Evolutionary conservation across 2,797 vertebrate genomes (phyloP).

Genomic region (Mus spretus): DNA sequence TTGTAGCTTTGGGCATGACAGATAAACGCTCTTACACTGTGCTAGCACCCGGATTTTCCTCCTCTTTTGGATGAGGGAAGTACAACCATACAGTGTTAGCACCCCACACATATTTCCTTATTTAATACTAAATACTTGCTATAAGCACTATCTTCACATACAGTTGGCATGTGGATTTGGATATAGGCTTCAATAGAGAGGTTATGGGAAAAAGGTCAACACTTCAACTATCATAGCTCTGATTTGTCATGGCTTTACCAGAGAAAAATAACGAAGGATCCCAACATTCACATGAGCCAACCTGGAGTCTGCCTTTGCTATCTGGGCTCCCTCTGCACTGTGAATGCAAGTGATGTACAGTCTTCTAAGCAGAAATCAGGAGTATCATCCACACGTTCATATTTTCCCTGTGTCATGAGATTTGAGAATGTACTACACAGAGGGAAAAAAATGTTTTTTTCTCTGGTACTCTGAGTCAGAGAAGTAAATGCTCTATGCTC

Average conservation of each 20-base stretch:
- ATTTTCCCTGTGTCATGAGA: not conserved
- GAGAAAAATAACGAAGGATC: not conserved
- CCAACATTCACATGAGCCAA: not conserved
- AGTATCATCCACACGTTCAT: not conserved
- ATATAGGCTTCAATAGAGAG: not conserved
- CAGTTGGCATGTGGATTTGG: not conserved
- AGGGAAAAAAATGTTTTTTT: not conserved
- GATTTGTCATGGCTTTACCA: not conserved
- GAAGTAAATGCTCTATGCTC: not conserved
- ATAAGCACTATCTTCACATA: not conserved
- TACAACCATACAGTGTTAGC: not conserved
- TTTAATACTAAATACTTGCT: not conserved
- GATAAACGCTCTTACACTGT: not conserved
- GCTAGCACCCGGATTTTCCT: not conserved
- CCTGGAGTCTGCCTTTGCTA: not conserved
- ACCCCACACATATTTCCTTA: not conserved
- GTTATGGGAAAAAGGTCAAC: not conserved
- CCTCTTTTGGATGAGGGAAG: not conserved
- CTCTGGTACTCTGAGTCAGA: not conserved
- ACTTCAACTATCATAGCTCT: not conserved
- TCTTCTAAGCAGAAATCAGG: not conserved
- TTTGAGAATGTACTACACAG: not conserved
- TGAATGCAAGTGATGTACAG: not conserved
- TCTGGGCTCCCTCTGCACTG: not conserved
- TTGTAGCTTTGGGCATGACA: not conserved